These are phyloP conservation scores for Loxodonta africana DNA, from an alignment of 2,113 vertebrate genomes.

Conservation along the genomic window DNA sequence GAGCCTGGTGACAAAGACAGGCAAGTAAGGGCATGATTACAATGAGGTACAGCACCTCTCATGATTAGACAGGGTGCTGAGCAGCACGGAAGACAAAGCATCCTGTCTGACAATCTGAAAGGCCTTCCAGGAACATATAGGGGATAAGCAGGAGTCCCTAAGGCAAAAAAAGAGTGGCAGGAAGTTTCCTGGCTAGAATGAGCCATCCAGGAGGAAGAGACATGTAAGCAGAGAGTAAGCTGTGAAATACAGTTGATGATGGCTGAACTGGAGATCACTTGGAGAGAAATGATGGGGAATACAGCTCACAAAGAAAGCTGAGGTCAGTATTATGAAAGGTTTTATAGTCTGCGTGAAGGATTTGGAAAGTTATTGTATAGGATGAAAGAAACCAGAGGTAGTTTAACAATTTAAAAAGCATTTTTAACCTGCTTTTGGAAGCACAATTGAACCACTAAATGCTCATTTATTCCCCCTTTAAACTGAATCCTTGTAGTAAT, in stretches of 20 bases:
- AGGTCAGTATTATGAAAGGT: background rate
- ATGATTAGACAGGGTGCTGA: background rate
- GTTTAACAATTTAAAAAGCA: background rate
- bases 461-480: background rate
- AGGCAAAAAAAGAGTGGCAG: background rate
- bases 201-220: background rate
- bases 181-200: background rate
- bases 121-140: background rate
- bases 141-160: background rate
- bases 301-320: background rate
- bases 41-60: background rate
- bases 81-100: background rate
- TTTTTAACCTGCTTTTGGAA: background rate
- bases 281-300: background rate
- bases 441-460: constrained; percentile 23
- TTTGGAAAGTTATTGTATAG: background rate
- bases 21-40: background rate
- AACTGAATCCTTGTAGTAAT: background rate
- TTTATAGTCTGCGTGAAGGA: background rate
- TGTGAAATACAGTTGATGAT: background rate
- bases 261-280: background rate
- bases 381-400: background rate
- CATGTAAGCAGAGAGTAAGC: background rate
- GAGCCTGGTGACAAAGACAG: background rate
- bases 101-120: background rate